Conservation (phyloP, 1,140 invertebrate species). For the Heliconius nattereri region DNA sequence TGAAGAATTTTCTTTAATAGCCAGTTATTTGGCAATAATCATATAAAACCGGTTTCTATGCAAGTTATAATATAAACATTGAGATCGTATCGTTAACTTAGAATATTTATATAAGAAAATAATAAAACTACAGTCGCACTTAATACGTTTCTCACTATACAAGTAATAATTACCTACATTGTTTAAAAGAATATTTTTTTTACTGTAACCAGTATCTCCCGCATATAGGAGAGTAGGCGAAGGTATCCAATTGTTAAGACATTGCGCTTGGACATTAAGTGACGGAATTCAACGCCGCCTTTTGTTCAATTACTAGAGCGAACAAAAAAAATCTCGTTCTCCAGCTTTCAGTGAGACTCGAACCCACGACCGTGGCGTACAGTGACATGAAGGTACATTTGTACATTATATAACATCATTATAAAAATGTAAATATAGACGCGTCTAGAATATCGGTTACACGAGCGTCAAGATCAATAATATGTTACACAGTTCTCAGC, state of each 20-base stretch:
- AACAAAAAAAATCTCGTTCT: no score
- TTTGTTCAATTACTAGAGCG: background rate
- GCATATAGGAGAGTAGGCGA: no score
- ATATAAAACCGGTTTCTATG: background rate
- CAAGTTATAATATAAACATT: background rate
- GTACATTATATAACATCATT: no score
- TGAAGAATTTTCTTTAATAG: background rate
- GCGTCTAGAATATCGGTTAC: constrained; percentile 5
- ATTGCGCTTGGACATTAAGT: background rate
- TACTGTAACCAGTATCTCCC: no score
- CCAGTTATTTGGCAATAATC: constrained; percentile 1
- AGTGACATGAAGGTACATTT: no score
- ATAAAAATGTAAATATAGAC: background rate
- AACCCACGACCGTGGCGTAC: no score
- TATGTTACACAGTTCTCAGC: background rate
- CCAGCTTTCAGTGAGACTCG: no score
- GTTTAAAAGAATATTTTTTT: no score
- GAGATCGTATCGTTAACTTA: background rate
- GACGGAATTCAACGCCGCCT: background rate
- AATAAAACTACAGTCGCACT: no score
- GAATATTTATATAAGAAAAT: background rate
- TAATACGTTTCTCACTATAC: no score
- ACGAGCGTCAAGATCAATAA: background rate
- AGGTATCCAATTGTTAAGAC: background rate
- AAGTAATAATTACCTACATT: no score